Conservation (phyloP, 2,888 invertebrate species). For the Zygogramma bicolorata region DNA sequence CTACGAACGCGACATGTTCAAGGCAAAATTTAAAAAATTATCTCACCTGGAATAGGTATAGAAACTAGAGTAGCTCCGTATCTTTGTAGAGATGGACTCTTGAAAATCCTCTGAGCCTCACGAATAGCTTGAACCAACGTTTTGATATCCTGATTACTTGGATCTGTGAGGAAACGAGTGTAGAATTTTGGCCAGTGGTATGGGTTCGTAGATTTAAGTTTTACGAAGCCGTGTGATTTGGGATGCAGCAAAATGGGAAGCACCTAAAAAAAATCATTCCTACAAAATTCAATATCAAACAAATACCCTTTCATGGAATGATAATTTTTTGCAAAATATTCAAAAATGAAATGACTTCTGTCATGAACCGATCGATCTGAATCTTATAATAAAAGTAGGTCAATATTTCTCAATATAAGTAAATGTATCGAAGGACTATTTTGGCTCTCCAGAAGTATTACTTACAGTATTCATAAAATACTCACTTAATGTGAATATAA, state of each 20-base stretch:
- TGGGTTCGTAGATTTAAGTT: constrained; percentile 79
- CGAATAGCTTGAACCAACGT: constrained; percentile 65
- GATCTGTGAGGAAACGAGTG: constrained; percentile 82
- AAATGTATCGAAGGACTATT: too few relatives aligned
- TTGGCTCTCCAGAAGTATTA: too few relatives aligned
- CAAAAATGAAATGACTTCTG: too few relatives aligned
- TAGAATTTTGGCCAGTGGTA: constrained; percentile 79
- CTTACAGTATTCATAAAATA: too few relatives aligned
- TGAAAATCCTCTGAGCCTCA: constrained; percentile 68
- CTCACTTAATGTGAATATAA: too few relatives aligned
- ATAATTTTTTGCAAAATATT: too few relatives aligned
- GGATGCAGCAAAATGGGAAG: constrained; percentile 81
- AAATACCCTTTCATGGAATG: too few relatives aligned
- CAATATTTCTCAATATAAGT: too few relatives aligned
- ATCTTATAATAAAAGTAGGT: too few relatives aligned
- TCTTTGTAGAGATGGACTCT: constrained; percentile 67
- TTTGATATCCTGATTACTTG: constrained; percentile 67
- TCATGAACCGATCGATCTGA: too few relatives aligned
- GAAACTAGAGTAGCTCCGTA: constrained; percentile 44
- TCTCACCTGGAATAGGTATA: constrained; percentile 48
- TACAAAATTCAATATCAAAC: too few relatives aligned
- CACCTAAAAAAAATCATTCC: too few relatives aligned
- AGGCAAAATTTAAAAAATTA: background rate
- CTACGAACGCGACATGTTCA: background rate
- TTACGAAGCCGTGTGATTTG: constrained; percentile 76